Evolutionary conservation across 2,113 vertebrate genomes (phyloP).

Genomic region (Mugil cephalus): DNA sequence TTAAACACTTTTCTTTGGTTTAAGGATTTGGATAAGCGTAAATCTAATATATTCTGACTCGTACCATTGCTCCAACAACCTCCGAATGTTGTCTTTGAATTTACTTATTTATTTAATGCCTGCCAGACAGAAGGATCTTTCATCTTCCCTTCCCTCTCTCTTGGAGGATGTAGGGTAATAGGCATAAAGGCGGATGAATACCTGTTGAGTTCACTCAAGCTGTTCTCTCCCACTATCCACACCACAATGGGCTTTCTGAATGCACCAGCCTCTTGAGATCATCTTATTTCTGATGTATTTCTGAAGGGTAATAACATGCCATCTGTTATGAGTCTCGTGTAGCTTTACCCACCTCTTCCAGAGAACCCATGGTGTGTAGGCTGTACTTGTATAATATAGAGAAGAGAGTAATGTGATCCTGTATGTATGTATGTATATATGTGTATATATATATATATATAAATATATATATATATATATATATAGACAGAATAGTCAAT

Average conservation of each 20-base stretch:
- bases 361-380: constrained; percentile 7
- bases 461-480: too few species aligned
- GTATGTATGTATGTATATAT: too few species aligned
- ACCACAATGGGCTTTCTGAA: constrained; percentile 25
- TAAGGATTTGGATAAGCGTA: constrained; percentile 5
- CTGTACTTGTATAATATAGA: not conserved
- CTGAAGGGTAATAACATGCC: constrained; percentile 17
- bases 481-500: too few species aligned
- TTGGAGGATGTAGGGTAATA: not conserved
- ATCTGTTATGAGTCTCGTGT: constrained; percentile 37
- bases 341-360: not conserved
- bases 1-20: not conserved
- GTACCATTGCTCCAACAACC: not conserved
- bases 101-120: too few species aligned
- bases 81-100: too few species aligned
- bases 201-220: constrained; percentile 27
- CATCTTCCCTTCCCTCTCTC: not conserved
- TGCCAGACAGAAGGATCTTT: not conserved
- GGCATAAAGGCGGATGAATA: constrained; percentile 3
- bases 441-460: too few species aligned
- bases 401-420: too few species aligned
- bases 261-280: not conserved
- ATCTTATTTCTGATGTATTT: constrained; percentile 37
- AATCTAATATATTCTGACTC: not conserved
- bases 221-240: constrained; percentile 19